phyloP scores from a whole-genome alignment of 2,888 invertebrate genomes.

The Branchellion lobata region DNA sequence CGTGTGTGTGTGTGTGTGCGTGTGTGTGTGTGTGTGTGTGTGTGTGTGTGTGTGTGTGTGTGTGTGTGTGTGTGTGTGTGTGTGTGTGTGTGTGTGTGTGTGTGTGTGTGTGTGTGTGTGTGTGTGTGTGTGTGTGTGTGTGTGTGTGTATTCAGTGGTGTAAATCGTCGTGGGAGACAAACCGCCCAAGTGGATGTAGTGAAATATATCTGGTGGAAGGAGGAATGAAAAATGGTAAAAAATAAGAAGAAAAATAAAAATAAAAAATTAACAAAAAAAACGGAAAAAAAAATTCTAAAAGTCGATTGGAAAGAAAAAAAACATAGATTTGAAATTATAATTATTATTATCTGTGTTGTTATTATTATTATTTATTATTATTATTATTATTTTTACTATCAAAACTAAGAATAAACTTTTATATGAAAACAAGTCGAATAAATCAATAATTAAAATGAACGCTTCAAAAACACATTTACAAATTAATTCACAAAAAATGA shows the following conservation, averaged over 20 bases:
- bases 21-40: slow-evolving; percentile 46
- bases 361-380: neutral
- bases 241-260: no score
- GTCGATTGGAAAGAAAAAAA: no score
- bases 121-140: slow-evolving; percentile 25
- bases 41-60: slow-evolving; percentile 42
- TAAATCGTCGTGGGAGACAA: neutral
- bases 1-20: slow-evolving; percentile 44
- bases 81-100: neutral
- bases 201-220: no score
- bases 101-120: neutral
- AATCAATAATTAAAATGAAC: neutral
- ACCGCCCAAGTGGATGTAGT: neutral
- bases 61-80: slow-evolving; percentile 40
- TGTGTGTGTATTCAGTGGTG: slow-evolving; percentile 21
- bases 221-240: no score
- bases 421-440: neutral
- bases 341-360: neutral
- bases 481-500: no score
- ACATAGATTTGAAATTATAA: neutral
- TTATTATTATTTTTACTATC: neutral
- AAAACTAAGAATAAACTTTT: neutral
- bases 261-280: no score
- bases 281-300: no score
- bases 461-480: no score